Evolutionary conservation across 2,888 invertebrate genomes (phyloP), one percentile per base, ranked within the genome.

Genomic region (Empis stercorea): DNA sequence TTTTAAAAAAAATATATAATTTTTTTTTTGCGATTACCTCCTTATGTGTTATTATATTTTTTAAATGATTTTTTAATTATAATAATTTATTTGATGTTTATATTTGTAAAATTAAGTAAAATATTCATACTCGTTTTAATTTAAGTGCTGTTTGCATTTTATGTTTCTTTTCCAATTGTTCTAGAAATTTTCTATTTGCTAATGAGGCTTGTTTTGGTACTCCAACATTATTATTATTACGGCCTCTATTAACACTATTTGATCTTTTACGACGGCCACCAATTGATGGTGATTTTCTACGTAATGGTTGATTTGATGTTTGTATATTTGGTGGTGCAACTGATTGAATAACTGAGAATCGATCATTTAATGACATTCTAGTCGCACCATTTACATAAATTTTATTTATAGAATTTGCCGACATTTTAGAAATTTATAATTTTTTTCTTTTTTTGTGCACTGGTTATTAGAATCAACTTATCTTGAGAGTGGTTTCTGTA

Each of bases 331-430:
- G 54, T 47, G 20, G 55, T 51, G 16, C 40, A 38, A 42, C 47
- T 17, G 61, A 56, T 45, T 65, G 63, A 44, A 68, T 63, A 46
- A 64, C 64, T 34, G 70, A 68, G 47, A 71, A 71, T 20, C 71
- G 65, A 48, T 70, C 71, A 52, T 70, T 71, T 15, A 71, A 54
- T 23, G 70, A 64, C 49, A 71, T 60, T 47, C 61, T 62, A 11
- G 78, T 78, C 13, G 74, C 66, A 45, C 71, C 71, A 30, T 73
- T 65, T 3, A 61, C 57, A 50, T 64, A 61, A 45, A 62, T 62
- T 56, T 59, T 61, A 46, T 57, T 60, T 49, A 59, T 51, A 30
- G 47, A 42, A 34, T 34, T 34, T 34, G 34, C 2, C 7, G 34
- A 13, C 34, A 34, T 34, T 13, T 4, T 34, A 34, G 4, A n/a